Conservation (phyloP, 2,797 vertebrate genomes). For the Rhabdomys pumilio region DNA sequence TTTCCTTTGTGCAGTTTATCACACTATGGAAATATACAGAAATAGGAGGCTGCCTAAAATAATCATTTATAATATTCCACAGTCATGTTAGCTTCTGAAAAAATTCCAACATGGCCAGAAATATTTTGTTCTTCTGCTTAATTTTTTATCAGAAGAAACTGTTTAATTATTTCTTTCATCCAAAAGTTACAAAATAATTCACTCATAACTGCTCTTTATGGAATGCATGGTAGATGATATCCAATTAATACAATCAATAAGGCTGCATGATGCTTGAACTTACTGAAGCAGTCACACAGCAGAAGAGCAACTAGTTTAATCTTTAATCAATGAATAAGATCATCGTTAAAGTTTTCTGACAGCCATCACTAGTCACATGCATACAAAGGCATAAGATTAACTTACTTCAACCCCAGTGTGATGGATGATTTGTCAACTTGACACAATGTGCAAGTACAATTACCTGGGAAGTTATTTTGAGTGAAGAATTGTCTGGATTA, state of each 20-base stretch:
- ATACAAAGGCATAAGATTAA: neutral
- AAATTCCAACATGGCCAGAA: conserved; percentile 18
- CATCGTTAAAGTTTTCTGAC: conserved; percentile 25
- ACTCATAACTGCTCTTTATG: neutral
- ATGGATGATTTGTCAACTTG: neutral
- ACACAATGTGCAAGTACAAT: neutral
- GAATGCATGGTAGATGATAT: neutral
- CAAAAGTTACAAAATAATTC: neutral
- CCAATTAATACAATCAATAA: neutral
- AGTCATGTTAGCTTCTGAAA: conserved; percentile 32
- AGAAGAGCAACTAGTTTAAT: neutral
- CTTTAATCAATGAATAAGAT: conserved; percentile 10
- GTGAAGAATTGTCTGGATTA: neutral
- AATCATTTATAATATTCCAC: neutral
- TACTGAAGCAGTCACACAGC: neutral
- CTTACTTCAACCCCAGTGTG: neutral
- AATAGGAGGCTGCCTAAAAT: conserved; percentile 14
- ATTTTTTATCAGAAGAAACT: neutral
- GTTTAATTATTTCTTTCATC: neutral
- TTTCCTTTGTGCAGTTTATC: conserved; percentile 32
- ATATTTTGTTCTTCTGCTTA: neutral
- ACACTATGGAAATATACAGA: neutral
- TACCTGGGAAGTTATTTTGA: neutral
- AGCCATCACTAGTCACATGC: neutral
- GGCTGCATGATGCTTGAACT: neutral